These are phyloP conservation scores for Nerophis ophidion DNA, from an alignment of 2,113 vertebrate species.

Conservation along the genomic window DNA sequence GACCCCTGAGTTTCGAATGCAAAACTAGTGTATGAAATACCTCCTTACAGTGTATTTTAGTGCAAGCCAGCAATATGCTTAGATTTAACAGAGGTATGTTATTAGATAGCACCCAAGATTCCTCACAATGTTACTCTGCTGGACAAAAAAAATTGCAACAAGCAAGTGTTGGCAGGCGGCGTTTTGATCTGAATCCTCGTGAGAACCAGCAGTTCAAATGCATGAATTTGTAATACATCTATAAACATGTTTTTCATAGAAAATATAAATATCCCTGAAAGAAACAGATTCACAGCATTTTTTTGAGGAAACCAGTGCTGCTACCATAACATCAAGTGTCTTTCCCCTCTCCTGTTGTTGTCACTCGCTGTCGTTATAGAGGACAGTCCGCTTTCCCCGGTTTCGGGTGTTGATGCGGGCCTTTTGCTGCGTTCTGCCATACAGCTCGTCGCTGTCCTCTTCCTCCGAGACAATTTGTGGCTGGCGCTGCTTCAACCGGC, in stretches of 20 bases:
- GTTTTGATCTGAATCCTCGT: conserved; percentile 54
- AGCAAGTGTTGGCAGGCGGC: conserved; percentile 57
- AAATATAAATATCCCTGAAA: conserved; percentile 85
- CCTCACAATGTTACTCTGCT: conserved; percentile 58
- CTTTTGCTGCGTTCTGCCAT: conserved; percentile 30
- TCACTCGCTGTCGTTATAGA: conserved; percentile 74
- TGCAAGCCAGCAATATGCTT: conserved; percentile 79
- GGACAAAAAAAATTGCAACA: conserved; percentile 52
- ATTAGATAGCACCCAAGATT: conserved; percentile 76
- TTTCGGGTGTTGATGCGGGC: conserved; percentile 68
- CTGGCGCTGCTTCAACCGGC: conserved; percentile 32
- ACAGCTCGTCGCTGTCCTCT: conserved; percentile 56
- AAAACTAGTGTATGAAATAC: conserved; percentile 79
- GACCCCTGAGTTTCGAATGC: conserved; percentile 80
- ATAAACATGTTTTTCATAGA: conserved; percentile 72
- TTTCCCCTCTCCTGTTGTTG: conserved; percentile 62
- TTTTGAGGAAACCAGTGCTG: conserved; percentile 75
- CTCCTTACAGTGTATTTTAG: conserved; percentile 79
- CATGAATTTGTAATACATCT: conserved; percentile 65
- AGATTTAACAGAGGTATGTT: conserved; percentile 76
- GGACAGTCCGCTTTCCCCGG: conserved; percentile 68
- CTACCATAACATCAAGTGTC: conserved; percentile 71
- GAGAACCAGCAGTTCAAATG: conserved; percentile 72
- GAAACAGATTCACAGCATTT: conserved; percentile 80
- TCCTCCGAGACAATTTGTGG: conserved; percentile 37